phyloP scores from a whole-genome alignment of 2,888 invertebrate species.

The Epicampocera succincta region DNA sequence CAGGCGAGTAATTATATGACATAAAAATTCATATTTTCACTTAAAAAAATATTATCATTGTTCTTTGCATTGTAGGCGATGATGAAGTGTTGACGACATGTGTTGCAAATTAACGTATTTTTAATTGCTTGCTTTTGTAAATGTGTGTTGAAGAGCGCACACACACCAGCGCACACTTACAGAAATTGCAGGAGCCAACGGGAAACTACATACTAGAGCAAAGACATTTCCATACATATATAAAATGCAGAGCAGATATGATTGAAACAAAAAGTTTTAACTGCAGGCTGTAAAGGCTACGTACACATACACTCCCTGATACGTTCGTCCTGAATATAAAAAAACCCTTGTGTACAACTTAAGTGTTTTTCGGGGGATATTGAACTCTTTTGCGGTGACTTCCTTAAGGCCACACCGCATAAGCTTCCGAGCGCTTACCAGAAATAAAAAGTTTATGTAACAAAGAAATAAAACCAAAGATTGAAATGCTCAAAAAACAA shows the following conservation, averaged over 20 bases:
- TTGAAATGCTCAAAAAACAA: constrained; percentile 35
- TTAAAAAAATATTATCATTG: constrained; percentile 17
- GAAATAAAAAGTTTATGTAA: constrained; percentile 51
- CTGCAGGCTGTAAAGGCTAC: constrained; percentile 10
- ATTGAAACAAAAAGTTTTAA: constrained; percentile 46
- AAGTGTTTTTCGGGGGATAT: constrained; percentile 32
- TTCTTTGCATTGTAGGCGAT: constrained; percentile 45
- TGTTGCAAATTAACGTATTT: constrained; percentile 72
- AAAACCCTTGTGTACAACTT: background rate
- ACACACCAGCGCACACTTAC: background rate
- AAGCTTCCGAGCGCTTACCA: constrained; percentile 62
- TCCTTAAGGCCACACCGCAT: constrained; percentile 63
- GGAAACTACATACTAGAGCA: background rate
- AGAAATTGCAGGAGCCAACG: background rate
- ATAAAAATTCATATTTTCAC: constrained; percentile 51
- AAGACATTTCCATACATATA: constrained; percentile 12
- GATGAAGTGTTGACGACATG: constrained; percentile 72
- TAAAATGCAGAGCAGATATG: background rate
- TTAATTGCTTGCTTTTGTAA: constrained; percentile 60
- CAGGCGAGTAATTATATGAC: background rate
- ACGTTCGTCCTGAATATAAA: no score
- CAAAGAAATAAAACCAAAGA: constrained; percentile 21
- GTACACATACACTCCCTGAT: constrained; percentile 8
- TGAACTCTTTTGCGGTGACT: constrained; percentile 21
- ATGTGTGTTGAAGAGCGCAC: constrained; percentile 1